phyloP scores from a whole-genome alignment of 2,888 invertebrate species.

The Marronus borbonicus region DNA sequence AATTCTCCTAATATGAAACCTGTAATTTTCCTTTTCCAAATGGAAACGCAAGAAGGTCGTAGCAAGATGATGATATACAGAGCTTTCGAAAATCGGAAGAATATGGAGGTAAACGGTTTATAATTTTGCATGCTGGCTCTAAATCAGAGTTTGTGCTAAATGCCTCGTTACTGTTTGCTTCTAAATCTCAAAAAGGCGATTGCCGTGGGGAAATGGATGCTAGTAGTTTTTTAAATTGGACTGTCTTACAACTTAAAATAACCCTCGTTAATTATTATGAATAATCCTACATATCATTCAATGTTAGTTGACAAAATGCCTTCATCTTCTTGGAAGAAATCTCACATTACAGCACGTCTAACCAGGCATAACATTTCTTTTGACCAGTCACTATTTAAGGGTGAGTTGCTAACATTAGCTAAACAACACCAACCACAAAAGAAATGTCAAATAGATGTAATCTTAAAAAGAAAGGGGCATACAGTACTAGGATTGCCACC shows the following conservation, averaged over 20 bases:
- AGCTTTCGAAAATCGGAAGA: too few relatives aligned
- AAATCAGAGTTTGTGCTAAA: background rate
- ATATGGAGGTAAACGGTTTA: slow-evolving; percentile 2
- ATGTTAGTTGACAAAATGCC: slow-evolving; percentile 9
- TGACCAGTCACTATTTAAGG: too few relatives aligned
- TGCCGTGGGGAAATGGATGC: background rate
- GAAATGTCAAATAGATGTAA: too few relatives aligned
- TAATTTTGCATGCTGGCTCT: slow-evolving; percentile 9
- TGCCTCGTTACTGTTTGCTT: background rate
- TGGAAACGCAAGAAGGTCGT: too few relatives aligned
- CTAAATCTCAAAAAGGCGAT: background rate
- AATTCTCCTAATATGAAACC: too few relatives aligned
- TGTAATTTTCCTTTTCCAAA: too few relatives aligned
- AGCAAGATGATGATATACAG: too few relatives aligned
- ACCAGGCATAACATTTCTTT: background rate
- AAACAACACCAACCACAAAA: background rate
- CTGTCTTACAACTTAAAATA: background rate
- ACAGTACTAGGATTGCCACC: too few relatives aligned
- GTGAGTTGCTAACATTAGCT: too few relatives aligned
- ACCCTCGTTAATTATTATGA: slow-evolving; percentile 8
- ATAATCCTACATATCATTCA: background rate
- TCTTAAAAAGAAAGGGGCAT: too few relatives aligned
- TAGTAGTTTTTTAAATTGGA: background rate
- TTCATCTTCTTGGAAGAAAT: slow-evolving; percentile 1
- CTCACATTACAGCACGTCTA: slow-evolving; percentile 3